Percentiles rank a stretch among this genome's conserved stretches.
Conservation (phyloP, 2,888 invertebrate species). For the Caenorhabditis drosophilae region DNA sequence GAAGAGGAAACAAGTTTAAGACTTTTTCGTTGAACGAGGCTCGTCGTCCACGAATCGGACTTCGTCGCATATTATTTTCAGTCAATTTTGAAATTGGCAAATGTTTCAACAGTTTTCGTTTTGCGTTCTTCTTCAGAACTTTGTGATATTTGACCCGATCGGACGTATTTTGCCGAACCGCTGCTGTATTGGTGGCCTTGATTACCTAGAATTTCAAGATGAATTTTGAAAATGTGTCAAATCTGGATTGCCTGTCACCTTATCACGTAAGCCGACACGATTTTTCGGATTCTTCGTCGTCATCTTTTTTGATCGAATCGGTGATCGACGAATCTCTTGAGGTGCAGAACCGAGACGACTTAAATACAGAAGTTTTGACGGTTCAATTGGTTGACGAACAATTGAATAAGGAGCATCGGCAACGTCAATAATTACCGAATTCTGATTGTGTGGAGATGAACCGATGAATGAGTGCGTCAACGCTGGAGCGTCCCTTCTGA, state of each 20-base stretch:
- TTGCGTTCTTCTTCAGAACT: too few species aligned
- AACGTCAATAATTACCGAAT: constrained; percentile 13
- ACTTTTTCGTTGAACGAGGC: constrained; percentile 24
- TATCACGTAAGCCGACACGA: too few species aligned
- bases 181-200: too few species aligned
- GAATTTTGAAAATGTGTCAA: too few species aligned
- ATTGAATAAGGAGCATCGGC: constrained; percentile 18
- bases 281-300: constrained; percentile 1
- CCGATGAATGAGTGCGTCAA: constrained; percentile 8
- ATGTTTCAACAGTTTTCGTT: constrained; percentile 9
- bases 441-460: background rate
- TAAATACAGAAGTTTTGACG: constrained; percentile 20
- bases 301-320: constrained; percentile 5
- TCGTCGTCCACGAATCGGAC: constrained; percentile 1
- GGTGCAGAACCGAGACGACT: background rate
- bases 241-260: too few species aligned
- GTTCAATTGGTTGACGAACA: constrained; percentile 25
- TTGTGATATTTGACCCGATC: too few species aligned
- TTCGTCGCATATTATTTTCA: constrained; percentile 11
- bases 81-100: constrained; percentile 15
- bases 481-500: constrained; percentile 23
- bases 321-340: constrained; percentile 17
- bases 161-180: too few species aligned
- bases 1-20: background rate
- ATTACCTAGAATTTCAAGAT: constrained; percentile 2